Percentiles rank a stretch among this genome's conserved stretches.
These are phyloP conservation scores for Australoheros facetus DNA, from an alignment of 2,797 vertebrate species.

Conservation along the genomic window DNA sequence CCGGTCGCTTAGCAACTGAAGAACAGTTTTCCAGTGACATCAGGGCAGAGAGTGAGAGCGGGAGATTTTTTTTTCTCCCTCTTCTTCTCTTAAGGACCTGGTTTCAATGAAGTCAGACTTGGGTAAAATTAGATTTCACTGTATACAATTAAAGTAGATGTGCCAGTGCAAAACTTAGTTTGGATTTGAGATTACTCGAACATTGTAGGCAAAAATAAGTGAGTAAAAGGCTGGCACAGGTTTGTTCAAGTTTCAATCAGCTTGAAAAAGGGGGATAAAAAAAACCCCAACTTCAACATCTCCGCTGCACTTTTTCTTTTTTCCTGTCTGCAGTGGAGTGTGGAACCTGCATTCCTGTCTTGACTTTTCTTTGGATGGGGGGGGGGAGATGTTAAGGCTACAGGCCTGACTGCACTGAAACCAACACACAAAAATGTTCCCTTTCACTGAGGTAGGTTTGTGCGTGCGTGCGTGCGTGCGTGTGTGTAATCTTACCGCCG, in stretches of 20 bases:
- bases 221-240: conserved; percentile 29
- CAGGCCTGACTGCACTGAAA: conserved; percentile 50
- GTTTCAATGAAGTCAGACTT: conserved; percentile 69
- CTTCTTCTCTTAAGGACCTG: conserved; percentile 46
- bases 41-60: conserved; percentile 65
- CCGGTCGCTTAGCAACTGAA: conserved; percentile 82
- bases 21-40: conserved; percentile 83
- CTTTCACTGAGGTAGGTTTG: conserved; percentile 35
- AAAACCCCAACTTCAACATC: not conserved
- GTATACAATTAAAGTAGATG: conserved; percentile 48
- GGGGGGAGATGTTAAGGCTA: conserved; percentile 51
- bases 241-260: conserved; percentile 8
- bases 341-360: conserved; percentile 65
- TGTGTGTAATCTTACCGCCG: conserved; percentile 82
- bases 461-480: not conserved
- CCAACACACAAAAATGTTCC: conserved; percentile 56
- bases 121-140: conserved; percentile 60
- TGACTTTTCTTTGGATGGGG: conserved; percentile 58
- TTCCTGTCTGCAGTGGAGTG: conserved; percentile 44
- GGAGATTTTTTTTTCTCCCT: not conserved
- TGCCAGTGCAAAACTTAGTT: conserved; percentile 23
- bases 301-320: conserved; percentile 26
- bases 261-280: conserved; percentile 5
- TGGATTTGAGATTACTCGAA: not conserved
- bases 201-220: conserved; percentile 6